Base-by-base conservation (phyloP, 1,140 invertebrate genomes). In the Ceratosolen fusciceps region DNA sequence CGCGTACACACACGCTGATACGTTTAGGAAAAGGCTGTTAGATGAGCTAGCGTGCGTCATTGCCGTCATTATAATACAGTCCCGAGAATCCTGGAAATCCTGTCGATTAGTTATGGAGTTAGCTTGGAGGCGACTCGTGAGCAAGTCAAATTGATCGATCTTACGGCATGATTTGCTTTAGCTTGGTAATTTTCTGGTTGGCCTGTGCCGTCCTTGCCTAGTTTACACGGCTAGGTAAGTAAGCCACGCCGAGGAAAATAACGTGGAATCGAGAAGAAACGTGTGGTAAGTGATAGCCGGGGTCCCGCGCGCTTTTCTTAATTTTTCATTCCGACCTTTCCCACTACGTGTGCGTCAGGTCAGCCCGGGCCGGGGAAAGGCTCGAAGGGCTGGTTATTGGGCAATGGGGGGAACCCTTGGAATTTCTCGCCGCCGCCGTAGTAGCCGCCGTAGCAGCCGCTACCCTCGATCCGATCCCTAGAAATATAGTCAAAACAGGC, bases 401-500 rank as follows among this genome's bases (percentile, higher is more conserved):
- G n/a, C n/a, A n/a, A n/a, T n/a, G 47, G n/a, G 72, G 71, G 34
- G 21, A 31, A 47, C 47, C 26, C 43, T 39, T 9, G 62, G 43
- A 68, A 54, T 76, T 65, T 26, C 58, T 54, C n/a, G 24, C 29
- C 16, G n/a, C n/a, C n/a, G n/a, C n/a, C n/a, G n/a, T n/a, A n/a
- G n/a, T n/a, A n/a, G n/a, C n/a, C n/a, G n/a, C n/a, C n/a, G n/a
- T n/a, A n/a, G n/a, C n/a, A n/a, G n/a, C n/a, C n/a, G n/a, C n/a
- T n/a, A n/a, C n/a, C 21, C 31, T 34, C 14, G 14, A 4, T 10
- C 21, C 39, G n/a, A 56, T 70, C 67, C 75, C 67, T 54, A 52
- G 67, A 77, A 77, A 77, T n/a, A n/a, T 47, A 72, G 76, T 78
- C 76, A 78, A 72, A 78, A 78, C 56, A 72, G 76, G 26, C 67